phyloP scores from a whole-genome alignment of 2,113 vertebrate genomes.

The Rostratula benghalensis region DNA sequence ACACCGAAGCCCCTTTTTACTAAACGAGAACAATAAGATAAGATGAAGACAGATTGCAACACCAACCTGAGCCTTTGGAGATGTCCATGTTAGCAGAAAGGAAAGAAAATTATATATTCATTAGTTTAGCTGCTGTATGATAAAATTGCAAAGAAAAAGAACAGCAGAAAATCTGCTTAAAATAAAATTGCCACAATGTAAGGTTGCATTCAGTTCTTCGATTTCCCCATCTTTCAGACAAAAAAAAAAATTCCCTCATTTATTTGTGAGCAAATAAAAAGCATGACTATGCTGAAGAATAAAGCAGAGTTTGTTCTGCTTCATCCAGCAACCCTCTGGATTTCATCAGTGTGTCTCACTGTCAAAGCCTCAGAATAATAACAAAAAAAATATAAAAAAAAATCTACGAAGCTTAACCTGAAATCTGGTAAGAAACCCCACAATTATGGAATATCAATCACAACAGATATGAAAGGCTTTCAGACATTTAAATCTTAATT shows the following conservation, averaged over 20 bases:
- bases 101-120: slow-evolving; percentile 90
- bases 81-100: slow-evolving; percentile 94
- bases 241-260: background rate
- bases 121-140: slow-evolving; percentile 84
- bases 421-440: background rate
- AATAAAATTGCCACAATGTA: slow-evolving; percentile 40
- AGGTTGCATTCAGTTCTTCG: slow-evolving; percentile 13
- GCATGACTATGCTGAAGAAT: background rate
- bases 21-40: slow-evolving; percentile 73
- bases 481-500: background rate
- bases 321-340: background rate
- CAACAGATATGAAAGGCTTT: background rate
- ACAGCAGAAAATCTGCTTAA: slow-evolving; percentile 60
- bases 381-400: background rate
- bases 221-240: background rate
- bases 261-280: slow-evolving; percentile 1
- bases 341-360: background rate
- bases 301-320: background rate
- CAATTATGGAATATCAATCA: background rate
- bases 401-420: background rate
- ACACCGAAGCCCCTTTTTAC: slow-evolving; percentile 61
- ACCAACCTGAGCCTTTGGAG: slow-evolving; percentile 99
- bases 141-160: slow-evolving; percentile 51
- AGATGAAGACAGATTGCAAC: slow-evolving; percentile 85
- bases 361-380: background rate